Percentiles rank a stretch among this genome's conserved stretches.
These are phyloP conservation scores for Drosophila subsilvestris DNA, from an alignment of 2,888 invertebrate genomes.

Conservation along the genomic window DNA sequence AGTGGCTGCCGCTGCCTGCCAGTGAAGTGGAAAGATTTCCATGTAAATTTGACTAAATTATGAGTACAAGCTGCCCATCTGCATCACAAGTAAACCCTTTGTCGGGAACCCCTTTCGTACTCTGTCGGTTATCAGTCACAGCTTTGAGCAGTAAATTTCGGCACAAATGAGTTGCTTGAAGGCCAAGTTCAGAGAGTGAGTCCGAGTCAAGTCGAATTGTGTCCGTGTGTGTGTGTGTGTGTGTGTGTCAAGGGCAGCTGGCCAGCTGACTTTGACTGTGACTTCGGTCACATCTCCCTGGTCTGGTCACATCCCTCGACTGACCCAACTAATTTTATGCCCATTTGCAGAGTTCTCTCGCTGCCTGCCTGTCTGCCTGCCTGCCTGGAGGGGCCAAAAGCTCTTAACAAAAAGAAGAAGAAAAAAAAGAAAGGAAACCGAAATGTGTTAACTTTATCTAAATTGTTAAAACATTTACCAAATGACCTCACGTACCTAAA, in stretches of 20 bases:
- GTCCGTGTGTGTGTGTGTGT: constrained; percentile 4
- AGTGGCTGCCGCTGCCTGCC: constrained; percentile 7
- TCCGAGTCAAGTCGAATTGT: no score
- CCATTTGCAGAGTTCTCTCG: constrained; percentile 63
- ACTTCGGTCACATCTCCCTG: background rate
- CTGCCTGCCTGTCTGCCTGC: constrained; percentile 34
- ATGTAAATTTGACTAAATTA: constrained; percentile 65
- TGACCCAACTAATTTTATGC: constrained; percentile 78
- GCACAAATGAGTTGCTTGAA: constrained; percentile 62
- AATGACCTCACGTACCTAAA: constrained; percentile 81
- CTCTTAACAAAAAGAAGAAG: constrained; percentile 53
- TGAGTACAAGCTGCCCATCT: constrained; percentile 46
- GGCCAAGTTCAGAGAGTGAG: constrained; percentile 67
- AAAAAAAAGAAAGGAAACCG: constrained; percentile 33
- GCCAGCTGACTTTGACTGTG: constrained; percentile 34
- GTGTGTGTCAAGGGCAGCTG: constrained; percentile 63
- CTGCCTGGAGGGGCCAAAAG: constrained; percentile 33
- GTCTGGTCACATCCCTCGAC: constrained; percentile 67
- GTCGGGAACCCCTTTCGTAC: constrained; percentile 39
- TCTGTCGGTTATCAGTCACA: constrained; percentile 61
- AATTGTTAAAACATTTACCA: constrained; percentile 82
- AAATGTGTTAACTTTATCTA: constrained; percentile 83
- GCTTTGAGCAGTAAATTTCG: constrained; percentile 62
- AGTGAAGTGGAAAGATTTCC: constrained; percentile 31
- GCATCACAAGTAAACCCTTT: constrained; percentile 53